Percentiles rank a stretch among this genome's conserved stretches.
Evolutionary conservation across 1,140 invertebrate species (phyloP).

Genomic region (Dendroctonus ponderosae): DNA sequence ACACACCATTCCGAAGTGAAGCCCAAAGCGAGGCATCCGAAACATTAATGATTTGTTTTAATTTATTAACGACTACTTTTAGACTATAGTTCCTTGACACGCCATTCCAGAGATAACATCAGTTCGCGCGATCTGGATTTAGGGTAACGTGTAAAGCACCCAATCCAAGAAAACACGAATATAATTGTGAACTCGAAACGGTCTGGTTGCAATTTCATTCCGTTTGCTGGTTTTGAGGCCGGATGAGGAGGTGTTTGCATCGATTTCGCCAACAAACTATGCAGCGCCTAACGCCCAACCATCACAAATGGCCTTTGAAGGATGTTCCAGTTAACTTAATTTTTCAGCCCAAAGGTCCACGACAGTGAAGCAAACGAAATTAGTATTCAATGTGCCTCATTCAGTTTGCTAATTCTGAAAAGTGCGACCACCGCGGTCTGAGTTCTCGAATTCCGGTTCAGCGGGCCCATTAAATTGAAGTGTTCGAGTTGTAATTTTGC

Average conservation of each 20-base stretch:
- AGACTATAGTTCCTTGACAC: slow-evolving; percentile 25
- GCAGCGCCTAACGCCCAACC: too few species aligned
- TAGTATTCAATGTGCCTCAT: slow-evolving; percentile 27
- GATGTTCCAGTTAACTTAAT: too few species aligned
- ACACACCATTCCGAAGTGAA: not conserved
- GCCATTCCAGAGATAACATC: slow-evolving; percentile 20
- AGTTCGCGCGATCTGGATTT: slow-evolving; percentile 17
- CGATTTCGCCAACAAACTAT: too few species aligned
- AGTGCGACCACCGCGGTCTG: slow-evolving; percentile 29
- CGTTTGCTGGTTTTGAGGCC: not conserved
- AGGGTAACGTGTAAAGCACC: slow-evolving; percentile 17
- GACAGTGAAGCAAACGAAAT: slow-evolving; percentile 20
- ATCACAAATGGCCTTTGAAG: too few species aligned
- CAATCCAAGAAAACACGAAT: slow-evolving; percentile 8
- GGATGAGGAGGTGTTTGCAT: too few species aligned
- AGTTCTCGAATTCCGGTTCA: slow-evolving; percentile 27
- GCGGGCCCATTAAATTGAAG: slow-evolving; percentile 33
- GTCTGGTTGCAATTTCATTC: not conserved
- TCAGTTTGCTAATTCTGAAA: slow-evolving; percentile 31
- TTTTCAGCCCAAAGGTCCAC: not conserved
- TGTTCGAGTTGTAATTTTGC: slow-evolving; percentile 30
- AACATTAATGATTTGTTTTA: slow-evolving; percentile 24
- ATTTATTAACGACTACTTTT: slow-evolving; percentile 26
- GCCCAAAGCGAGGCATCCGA: slow-evolving; percentile 13
- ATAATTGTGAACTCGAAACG: not conserved